Evolutionary conservation across 2,888 invertebrate species (phyloP).

Genomic region (Hydroisotoma schaefferi): DNA sequence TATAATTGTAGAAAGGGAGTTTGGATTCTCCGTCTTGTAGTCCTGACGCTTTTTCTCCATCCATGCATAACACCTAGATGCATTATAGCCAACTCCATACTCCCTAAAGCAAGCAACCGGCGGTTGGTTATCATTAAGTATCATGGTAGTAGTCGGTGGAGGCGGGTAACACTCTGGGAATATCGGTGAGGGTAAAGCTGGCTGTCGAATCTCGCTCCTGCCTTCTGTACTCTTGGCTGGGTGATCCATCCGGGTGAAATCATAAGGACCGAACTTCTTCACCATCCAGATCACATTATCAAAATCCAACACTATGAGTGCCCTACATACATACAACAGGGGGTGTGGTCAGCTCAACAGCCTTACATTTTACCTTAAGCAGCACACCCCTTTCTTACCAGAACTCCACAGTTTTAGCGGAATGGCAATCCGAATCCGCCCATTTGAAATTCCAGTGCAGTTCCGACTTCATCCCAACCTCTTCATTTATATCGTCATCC

Average conservation of each 20-base stretch:
- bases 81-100: background rate
- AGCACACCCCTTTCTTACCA: too few relatives aligned
- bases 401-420: conserved; percentile 20
- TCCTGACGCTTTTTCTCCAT: background rate
- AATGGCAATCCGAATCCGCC: conserved; percentile 15
- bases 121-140: background rate
- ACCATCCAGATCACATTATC: conserved; percentile 19
- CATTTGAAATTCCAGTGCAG: conserved; percentile 31
- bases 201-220: background rate
- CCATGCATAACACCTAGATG: background rate
- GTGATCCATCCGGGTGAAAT: conserved; percentile 5
- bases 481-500: background rate
- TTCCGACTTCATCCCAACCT: conserved; percentile 13
- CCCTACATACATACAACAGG: conserved; percentile 18
- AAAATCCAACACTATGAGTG: conserved; percentile 24
- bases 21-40: background rate
- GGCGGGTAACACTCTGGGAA: background rate
- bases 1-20: too few relatives aligned
- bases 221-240: background rate
- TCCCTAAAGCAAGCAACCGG: background rate
- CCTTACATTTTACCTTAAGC: too few relatives aligned
- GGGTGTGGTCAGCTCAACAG: too few relatives aligned
- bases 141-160: background rate
- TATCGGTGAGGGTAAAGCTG: background rate
- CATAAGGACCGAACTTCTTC: conserved; percentile 30